These are phyloP conservation scores for Ricordea florida DNA, from an alignment of 92 coral and sea anemone genomes.

Conservation along the genomic window DNA sequence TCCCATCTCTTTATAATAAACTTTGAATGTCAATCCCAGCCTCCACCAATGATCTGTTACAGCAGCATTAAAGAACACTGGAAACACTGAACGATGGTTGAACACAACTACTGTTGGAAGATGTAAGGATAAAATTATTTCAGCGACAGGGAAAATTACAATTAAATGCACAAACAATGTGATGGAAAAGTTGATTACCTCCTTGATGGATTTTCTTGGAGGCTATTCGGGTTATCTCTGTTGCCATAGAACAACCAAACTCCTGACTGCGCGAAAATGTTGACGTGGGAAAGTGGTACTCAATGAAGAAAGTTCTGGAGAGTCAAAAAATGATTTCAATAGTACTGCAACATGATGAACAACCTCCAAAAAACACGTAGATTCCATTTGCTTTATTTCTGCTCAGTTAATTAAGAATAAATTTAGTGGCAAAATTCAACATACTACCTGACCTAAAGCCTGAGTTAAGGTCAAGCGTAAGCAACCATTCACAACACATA, in stretches of 20 bases:
- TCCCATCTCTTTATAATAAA: constrained; percentile 76
- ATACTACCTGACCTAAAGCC: too few relatives aligned
- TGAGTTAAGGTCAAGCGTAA: too few relatives aligned
- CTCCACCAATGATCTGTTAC: constrained; percentile 89
- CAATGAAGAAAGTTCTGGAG: constrained; percentile 87
- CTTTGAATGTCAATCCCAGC: constrained; percentile 57
- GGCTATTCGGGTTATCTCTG: constrained; percentile 93
- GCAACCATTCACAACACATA: too few relatives aligned
- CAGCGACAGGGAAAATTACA: too few relatives aligned
- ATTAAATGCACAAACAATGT: not conserved
- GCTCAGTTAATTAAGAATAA: too few relatives aligned
- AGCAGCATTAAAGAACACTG: constrained; percentile 82
- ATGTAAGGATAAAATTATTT: too few relatives aligned
- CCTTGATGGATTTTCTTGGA: constrained; percentile 72
- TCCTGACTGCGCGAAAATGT: constrained; percentile 44
- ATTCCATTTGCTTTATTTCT: too few relatives aligned
- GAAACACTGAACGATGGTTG: constrained; percentile 95
- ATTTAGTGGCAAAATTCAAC: too few relatives aligned
- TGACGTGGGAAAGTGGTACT: constrained; percentile 88
- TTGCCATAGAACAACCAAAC: constrained; percentile 64
- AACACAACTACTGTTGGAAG: constrained; percentile 71
- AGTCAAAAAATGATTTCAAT: not conserved
- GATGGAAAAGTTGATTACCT: constrained; percentile 36
- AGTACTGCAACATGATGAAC: not conserved
- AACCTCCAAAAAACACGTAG: too few relatives aligned